Base-by-base conservation (phyloP, 2,888 invertebrate species). In the Parnassius smintheus region DNA sequence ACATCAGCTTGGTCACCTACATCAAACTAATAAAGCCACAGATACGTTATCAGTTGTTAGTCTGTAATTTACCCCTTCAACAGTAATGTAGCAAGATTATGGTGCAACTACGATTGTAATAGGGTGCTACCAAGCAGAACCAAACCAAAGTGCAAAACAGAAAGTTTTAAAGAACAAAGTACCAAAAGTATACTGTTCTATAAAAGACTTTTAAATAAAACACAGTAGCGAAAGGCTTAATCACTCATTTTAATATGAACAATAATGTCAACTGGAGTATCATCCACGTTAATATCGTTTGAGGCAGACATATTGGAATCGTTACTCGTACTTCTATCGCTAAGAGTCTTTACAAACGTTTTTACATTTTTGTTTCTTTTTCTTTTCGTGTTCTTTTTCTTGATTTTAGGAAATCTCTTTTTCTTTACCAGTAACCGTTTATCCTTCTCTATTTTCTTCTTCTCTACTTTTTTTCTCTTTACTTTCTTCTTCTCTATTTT, bases 221-320 rank as follows among this genome's bases (percentile, higher is more conserved):
- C 42, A 64, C 67, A 75, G 42, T 13, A 2, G 10, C 13, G 12
- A 45, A 9, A 3, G 42, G 44, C 2, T 50, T 42, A 49, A 22
- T 82, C 77, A 55, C 73, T 76, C 80, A 83, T 79, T 77, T 82
- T 82, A 69, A 83, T 83, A 65, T 83, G 83, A 62, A 84, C 81
- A 62, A 81, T 77, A 53, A 83, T 83, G 64, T 84, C 84, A 0
- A 82, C 77, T 2, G 82, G 82, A 52, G 76, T 73, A 25, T 72
- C 69, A 4, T 41, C 65, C 10, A n/a, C 18, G 3, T n/a, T 45
- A 12, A 51, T 9, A 62, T 66, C 67, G 9, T 51, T 56, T 0
- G 67, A 67, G 10, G 51, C 58, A 0, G 69, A 65, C 52, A 65
- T 61, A 44, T 66, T 66, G 1, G 66, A 68, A 53, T 63, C 65